A percentile compares a stretch with the other conserved stretches of the same genome.
Conservation (phyloP, 2,797 vertebrate genomes). For the Microtus californicus region DNA sequence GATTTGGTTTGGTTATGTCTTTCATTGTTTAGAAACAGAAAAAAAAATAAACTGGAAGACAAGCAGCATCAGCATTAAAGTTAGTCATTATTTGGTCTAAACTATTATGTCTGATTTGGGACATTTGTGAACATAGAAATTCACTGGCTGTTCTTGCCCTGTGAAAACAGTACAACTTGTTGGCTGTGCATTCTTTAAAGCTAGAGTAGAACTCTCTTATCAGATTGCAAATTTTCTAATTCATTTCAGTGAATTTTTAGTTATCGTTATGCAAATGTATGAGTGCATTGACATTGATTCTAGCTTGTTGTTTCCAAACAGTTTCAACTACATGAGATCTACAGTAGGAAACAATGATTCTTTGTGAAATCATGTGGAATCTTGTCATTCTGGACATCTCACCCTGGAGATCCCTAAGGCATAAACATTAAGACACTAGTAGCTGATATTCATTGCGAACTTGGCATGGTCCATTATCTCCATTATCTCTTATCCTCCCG, state of each 20-base stretch:
- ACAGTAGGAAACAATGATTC: background rate
- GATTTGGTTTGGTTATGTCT: background rate
- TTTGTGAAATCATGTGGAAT: background rate
- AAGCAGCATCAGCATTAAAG: background rate
- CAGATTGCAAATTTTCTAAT: background rate
- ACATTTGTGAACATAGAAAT: constrained; percentile 11
- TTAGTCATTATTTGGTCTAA: constrained; percentile 12
- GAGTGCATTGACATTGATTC: background rate
- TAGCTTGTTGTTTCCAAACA: background rate
- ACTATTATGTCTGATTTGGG: background rate
- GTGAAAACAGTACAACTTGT: background rate
- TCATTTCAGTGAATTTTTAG: background rate
- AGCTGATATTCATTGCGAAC: background rate
- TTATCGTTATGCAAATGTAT: background rate
- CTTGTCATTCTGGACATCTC: background rate
- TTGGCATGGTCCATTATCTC: background rate
- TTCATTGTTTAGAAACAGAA: background rate
- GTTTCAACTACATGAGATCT: background rate
- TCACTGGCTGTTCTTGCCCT: background rate
- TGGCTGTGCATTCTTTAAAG: background rate
- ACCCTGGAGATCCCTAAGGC: background rate
- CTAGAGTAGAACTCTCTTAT: background rate
- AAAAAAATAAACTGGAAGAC: background rate
- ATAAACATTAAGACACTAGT: background rate
- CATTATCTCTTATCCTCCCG: background rate